These are phyloP conservation scores for Craniophora ligustri DNA, from an alignment of 2,888 invertebrate genomes.

Conservation along the genomic window DNA sequence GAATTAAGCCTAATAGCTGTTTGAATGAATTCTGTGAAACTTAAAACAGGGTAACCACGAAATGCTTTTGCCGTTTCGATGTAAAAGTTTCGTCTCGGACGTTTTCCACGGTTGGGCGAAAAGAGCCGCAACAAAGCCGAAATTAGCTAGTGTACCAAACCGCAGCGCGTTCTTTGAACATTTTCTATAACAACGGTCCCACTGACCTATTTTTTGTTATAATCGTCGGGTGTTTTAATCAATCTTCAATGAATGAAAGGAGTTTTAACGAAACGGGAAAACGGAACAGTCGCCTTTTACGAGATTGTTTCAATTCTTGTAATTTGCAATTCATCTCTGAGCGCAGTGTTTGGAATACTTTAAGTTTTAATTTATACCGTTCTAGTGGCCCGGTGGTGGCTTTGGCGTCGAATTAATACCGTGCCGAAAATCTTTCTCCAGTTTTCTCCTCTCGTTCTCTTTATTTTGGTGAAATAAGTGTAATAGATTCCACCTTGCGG, in stretches of 20 bases:
- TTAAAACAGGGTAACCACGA: constrained; percentile 51
- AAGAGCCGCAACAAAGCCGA: constrained; percentile 61
- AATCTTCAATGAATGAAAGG: constrained; percentile 53
- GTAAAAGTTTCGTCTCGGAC: constrained; percentile 55
- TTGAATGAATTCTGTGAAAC: constrained; percentile 44
- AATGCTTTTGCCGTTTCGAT: constrained; percentile 51
- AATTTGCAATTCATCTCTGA: constrained; percentile 55
- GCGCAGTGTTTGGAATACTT: constrained; percentile 40
- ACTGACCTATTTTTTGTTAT: constrained; percentile 59
- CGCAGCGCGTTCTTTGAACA: constrained; percentile 53
- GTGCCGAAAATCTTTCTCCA: constrained; percentile 34
- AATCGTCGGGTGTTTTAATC: constrained; percentile 58
- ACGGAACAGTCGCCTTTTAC: constrained; percentile 41
- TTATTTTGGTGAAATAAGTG: too few relatives aligned
- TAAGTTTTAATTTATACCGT: constrained; percentile 44
- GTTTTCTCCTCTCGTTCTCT: too few relatives aligned
- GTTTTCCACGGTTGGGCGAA: constrained; percentile 52
- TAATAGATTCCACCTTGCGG: background rate
- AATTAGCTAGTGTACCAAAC: constrained; percentile 60
- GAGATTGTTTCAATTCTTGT: constrained; percentile 53
- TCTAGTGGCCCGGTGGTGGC: constrained; percentile 38
- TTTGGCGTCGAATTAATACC: constrained; percentile 43
- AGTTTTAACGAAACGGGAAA: constrained; percentile 45
- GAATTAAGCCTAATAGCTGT: constrained; percentile 19
- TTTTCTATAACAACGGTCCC: constrained; percentile 48